phyloP scores from a whole-genome alignment of 2,888 invertebrate genomes.

The Elmis aenea region DNA sequence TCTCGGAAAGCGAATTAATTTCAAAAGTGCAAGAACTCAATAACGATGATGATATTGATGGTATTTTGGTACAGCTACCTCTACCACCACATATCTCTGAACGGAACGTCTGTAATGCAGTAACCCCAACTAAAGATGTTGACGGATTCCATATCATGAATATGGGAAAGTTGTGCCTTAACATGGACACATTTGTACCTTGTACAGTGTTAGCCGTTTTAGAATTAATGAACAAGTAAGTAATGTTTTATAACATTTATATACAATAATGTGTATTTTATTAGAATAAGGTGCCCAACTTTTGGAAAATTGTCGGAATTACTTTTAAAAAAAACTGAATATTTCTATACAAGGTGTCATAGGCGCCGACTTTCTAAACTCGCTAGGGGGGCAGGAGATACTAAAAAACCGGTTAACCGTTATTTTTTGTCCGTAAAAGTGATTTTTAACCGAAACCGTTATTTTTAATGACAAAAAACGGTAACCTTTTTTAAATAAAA shows the following conservation, averaged over 20 bases:
- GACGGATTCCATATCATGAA: slow-evolving; percentile 86
- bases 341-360: too few relatives aligned
- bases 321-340: too few relatives aligned
- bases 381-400: too few relatives aligned
- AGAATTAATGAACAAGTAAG: slow-evolving; percentile 63
- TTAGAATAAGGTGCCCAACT: too few relatives aligned
- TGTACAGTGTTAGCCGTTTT: slow-evolving; percentile 75
- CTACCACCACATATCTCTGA: slow-evolving; percentile 74
- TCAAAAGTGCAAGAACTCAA: slow-evolving; percentile 62
- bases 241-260: neutral
- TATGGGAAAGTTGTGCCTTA: slow-evolving; percentile 70
- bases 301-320: too few relatives aligned
- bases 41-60: slow-evolving; percentile 65
- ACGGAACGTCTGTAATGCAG: slow-evolving; percentile 71
- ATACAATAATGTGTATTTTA: neutral
- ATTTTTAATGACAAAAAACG: too few relatives aligned
- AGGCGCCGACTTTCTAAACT: too few relatives aligned
- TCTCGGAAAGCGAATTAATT: slow-evolving; percentile 65
- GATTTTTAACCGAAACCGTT: too few relatives aligned
- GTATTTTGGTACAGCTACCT: slow-evolving; percentile 80
- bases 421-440: too few relatives aligned
- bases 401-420: too few relatives aligned
- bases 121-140: slow-evolving; percentile 79
- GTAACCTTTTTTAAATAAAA: too few relatives aligned
- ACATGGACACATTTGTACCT: slow-evolving; percentile 70